Conservation (phyloP, 2,888 invertebrate species). For the Matsumyia berberina region DNA sequence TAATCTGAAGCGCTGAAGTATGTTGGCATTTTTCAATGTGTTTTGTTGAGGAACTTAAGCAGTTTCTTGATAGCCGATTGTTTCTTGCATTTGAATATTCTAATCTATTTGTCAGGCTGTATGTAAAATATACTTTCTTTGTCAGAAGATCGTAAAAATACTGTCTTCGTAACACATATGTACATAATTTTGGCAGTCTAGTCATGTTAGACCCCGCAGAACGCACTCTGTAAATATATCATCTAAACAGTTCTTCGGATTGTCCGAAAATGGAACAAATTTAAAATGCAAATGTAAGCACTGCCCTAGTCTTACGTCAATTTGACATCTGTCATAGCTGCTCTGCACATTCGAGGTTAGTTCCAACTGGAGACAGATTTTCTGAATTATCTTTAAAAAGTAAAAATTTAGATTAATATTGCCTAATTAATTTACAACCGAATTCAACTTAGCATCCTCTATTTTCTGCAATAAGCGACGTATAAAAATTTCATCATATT, state of each 20-base stretch:
- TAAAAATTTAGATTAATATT: conserved; percentile 29
- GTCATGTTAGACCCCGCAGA: too few species aligned
- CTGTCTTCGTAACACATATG: too few species aligned
- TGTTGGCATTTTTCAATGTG: too few species aligned
- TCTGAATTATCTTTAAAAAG: conserved; percentile 27
- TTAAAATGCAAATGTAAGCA: conserved; percentile 4
- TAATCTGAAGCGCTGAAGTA: too few species aligned
- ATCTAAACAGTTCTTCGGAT: conserved; percentile 18
- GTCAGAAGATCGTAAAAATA: too few species aligned
- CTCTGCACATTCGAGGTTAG: conserved; percentile 70
- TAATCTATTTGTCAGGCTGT: too few species aligned
- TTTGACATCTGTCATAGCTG: conserved; percentile 60
- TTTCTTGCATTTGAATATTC: too few species aligned
- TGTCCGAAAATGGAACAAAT: conserved; percentile 12
- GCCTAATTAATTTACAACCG: background rate
- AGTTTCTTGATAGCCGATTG: too few species aligned
- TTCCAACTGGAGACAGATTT: conserved; percentile 36
- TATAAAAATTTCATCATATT: background rate
- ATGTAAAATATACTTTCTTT: too few species aligned
- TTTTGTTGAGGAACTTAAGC: too few species aligned
- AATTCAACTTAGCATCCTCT: background rate
- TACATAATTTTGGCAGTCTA: too few species aligned
- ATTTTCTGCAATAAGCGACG: background rate
- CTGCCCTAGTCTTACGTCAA: conserved; percentile 5
- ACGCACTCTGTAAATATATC: too few species aligned